Percentiles rank a stretch among this genome's conserved stretches.
Evolutionary conservation across 2,797 vertebrate species (phyloP).

Genomic region (Lutra lutra): DNA sequence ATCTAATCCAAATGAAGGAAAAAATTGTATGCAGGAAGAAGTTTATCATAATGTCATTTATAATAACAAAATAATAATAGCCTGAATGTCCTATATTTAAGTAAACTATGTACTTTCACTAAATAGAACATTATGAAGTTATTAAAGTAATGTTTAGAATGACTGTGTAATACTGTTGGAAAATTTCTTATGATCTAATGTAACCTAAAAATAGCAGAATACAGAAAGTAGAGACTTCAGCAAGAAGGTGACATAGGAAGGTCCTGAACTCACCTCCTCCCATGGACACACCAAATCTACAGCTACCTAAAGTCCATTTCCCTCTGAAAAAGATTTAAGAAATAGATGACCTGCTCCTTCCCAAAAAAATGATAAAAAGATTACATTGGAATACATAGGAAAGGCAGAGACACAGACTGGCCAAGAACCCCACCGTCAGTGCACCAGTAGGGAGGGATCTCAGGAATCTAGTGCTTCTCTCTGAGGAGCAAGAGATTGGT

Average conservation of each 20-base stretch:
- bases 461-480: not conserved
- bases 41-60: constrained; percentile 64
- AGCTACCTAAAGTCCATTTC: not conserved
- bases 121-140: constrained; percentile 63
- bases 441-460: not conserved
- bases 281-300: not conserved
- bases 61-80: constrained; percentile 66
- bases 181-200: constrained; percentile 58
- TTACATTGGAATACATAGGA: not conserved
- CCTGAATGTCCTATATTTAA: constrained; percentile 67
- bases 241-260: not conserved
- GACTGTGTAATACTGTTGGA: constrained; percentile 56
- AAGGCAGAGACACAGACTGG: not conserved
- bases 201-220: constrained; percentile 64
- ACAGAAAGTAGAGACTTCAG: not conserved
- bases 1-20: constrained; percentile 64
- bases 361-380: not conserved
- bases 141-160: constrained; percentile 65
- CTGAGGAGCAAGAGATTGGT: not conserved
- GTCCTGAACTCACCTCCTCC: not conserved
- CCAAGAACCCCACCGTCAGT: not conserved
- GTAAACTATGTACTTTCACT: constrained; percentile 60
- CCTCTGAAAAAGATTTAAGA: not conserved
- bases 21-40: constrained; percentile 39
- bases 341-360: not conserved